Percentiles rank a stretch among this genome's conserved stretches.
phyloP scores from a whole-genome alignment of 2,113 vertebrate genomes.

The Opisthocomus hoazin region DNA sequence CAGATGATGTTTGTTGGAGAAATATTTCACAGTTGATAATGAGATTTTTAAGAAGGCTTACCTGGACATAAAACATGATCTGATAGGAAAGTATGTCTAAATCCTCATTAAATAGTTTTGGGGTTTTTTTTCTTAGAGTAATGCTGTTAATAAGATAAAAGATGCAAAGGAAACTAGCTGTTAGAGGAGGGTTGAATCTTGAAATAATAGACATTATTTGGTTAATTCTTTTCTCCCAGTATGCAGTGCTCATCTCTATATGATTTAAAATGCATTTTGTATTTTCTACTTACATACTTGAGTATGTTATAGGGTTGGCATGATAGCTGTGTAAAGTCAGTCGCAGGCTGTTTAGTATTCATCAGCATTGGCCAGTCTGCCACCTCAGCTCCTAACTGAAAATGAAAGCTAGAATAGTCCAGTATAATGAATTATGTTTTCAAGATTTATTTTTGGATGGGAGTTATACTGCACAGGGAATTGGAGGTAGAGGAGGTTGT shows the following conservation, averaged over 20 bases:
- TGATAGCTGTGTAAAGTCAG: background rate
- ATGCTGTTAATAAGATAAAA: background rate
- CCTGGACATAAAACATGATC: background rate
- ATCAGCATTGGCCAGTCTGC: background rate
- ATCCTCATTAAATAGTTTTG: background rate
- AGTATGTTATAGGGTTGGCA: background rate
- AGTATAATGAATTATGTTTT: constrained; percentile 23
- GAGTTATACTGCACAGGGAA: background rate
- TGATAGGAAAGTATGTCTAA: background rate
- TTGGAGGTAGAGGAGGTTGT: background rate
- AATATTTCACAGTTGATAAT: background rate
- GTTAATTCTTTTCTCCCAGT: background rate
- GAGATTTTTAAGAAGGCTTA: background rate
- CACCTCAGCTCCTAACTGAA: constrained; percentile 4
- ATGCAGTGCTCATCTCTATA: background rate
- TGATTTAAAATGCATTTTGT: background rate
- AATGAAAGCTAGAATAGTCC: constrained; percentile 18
- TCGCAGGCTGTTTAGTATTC: background rate
- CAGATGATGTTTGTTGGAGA: background rate
- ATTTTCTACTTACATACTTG: background rate
- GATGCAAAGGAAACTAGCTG: background rate
- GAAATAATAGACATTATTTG: background rate
- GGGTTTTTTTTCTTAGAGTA: background rate
- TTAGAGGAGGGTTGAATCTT: background rate
- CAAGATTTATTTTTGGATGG: background rate